Evolutionary conservation across 2,113 vertebrate genomes (phyloP).

Genomic region (Pipra filicauda): DNA sequence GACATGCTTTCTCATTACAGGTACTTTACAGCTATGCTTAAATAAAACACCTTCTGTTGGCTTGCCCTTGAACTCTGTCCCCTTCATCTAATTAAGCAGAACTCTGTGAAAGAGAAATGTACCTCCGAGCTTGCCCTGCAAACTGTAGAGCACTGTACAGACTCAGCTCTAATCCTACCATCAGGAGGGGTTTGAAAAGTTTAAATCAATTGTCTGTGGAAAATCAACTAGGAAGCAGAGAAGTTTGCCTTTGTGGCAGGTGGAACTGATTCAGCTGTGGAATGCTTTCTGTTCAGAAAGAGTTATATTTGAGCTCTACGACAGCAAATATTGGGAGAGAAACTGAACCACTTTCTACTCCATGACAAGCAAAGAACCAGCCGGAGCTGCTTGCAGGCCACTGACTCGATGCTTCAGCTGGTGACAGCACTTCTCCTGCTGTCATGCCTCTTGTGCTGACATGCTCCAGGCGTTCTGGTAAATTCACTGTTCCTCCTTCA

Average conservation of each 20-base stretch:
- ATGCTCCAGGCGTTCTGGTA: neutral
- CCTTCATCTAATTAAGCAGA: constrained; percentile 63
- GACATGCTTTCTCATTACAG: constrained; percentile 1
- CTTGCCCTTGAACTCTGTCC: constrained; percentile 65
- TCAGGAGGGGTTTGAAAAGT: constrained; percentile 53
- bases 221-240: constrained; percentile 56
- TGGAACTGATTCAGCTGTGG: neutral
- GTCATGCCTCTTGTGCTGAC: neutral
- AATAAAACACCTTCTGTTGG: constrained; percentile 62
- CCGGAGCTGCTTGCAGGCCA: neutral
- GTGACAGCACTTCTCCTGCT: neutral
- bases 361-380: neutral
- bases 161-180: constrained; percentile 57
- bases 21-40: constrained; percentile 37
- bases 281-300: neutral
- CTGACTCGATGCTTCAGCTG: neutral
- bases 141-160: neutral
- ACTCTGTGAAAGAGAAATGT: constrained; percentile 33
- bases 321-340: constrained; percentile 24
- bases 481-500: neutral
- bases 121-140: constrained; percentile 3
- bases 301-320: neutral
- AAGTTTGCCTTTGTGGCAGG: constrained; percentile 18
- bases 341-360: neutral
- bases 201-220: constrained; percentile 58